Conservation (phyloP, 1,140 invertebrate genomes). For the Pachyrhynchus sulphureomaculatus region DNA sequence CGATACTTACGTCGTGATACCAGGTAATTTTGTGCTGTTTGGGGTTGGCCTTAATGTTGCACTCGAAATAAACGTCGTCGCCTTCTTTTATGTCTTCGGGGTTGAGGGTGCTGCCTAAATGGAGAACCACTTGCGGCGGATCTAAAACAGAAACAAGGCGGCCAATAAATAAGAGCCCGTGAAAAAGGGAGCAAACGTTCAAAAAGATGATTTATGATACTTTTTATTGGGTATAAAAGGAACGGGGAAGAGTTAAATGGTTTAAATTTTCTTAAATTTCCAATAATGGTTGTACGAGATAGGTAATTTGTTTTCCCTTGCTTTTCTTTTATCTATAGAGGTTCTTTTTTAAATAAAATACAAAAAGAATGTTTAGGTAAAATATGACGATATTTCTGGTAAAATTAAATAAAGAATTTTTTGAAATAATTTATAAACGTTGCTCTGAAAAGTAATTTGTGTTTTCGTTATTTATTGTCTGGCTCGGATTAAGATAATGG, state of each 20-base stretch:
- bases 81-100: constrained; percentile 87
- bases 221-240: constrained; percentile 14
- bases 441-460: too few species aligned
- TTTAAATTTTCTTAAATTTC: constrained; percentile 17
- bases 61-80: constrained; percentile 92
- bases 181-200: constrained; percentile 4
- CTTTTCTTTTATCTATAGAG: background rate
- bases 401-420: too few species aligned
- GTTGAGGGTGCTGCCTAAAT: constrained; percentile 80
- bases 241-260: constrained; percentile 17
- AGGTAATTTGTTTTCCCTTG: constrained; percentile 18
- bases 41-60: constrained; percentile 83
- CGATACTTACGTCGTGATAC: constrained; percentile 79
- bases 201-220: constrained; percentile 21
- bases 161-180: constrained; percentile 23
- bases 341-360: background rate
- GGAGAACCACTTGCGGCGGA: constrained; percentile 78
- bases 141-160: constrained; percentile 60
- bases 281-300: constrained; percentile 13
- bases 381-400: too few species aligned
- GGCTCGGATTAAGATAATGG: too few species aligned
- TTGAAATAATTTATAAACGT: too few species aligned
- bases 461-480: too few species aligned
- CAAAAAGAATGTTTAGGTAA: constrained; percentile 6
- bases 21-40: constrained; percentile 80